Conservation (phyloP, 2,888 invertebrate genomes). For the Malthinus flaveolus region DNA sequence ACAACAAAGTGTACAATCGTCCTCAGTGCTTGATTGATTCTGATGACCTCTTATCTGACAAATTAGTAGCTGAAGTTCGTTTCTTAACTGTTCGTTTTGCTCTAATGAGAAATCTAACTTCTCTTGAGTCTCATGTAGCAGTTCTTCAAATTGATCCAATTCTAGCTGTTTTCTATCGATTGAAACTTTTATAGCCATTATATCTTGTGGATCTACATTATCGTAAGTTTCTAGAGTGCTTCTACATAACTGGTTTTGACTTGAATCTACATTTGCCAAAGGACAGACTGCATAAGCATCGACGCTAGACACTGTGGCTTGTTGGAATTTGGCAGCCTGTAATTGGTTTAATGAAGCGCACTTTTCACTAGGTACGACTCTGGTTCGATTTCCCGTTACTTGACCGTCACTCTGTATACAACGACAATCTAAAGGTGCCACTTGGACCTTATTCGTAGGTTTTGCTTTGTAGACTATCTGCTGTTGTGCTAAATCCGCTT, state of each 20-base stretch:
- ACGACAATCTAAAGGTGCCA: too few species aligned
- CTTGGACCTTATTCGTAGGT: too few species aligned
- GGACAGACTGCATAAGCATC: not conserved
- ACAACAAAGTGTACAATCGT: conserved; percentile 30
- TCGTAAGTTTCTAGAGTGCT: conserved; percentile 11
- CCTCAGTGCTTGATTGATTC: conserved; percentile 14
- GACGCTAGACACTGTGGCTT: not conserved
- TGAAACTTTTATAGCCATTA: conserved; percentile 43
- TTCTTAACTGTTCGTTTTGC: conserved; percentile 13
- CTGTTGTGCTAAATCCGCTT: not conserved
- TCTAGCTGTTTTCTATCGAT: conserved; percentile 39
- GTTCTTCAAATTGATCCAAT: conserved; percentile 9
- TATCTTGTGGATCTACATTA: conserved; percentile 34
- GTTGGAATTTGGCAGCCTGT: not conserved
- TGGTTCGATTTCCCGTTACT: too few species aligned
- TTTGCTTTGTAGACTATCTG: too few species aligned
- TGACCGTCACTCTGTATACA: too few species aligned
- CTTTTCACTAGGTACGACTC: too few species aligned
- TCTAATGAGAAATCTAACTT: conserved; percentile 7
- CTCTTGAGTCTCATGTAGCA: conserved; percentile 9
- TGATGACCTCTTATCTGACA: conserved; percentile 19
- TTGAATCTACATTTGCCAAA: not conserved
- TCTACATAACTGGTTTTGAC: not conserved
- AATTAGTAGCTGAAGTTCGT: conserved; percentile 6
- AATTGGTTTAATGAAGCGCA: too few species aligned